Base-by-base conservation (phyloP, 1,140 invertebrate genomes). In the Cotesia vestalis region DNA sequence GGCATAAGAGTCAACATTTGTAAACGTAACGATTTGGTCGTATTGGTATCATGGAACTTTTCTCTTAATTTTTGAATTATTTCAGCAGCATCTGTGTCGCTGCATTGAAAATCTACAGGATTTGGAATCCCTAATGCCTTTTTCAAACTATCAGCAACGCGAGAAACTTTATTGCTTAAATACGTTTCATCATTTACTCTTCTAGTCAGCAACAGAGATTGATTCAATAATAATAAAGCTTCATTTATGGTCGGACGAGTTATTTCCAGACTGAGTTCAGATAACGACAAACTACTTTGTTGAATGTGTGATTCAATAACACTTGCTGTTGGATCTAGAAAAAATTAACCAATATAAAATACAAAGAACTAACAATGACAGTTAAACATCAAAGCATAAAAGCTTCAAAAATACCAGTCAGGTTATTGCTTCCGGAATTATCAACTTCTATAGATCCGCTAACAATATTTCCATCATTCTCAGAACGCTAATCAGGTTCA, bases 271-370 rank as follows among this genome's bases (percentile, higher is more conserved):
- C 69, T 75, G 20, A 75, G 12, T 46, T 68, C 35, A 5, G 66
- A 68, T 60, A 64, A 12, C 40, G 66, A 74, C 52, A 66, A 73
- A 74, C 68, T 70, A 70, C 67, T 74, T 69, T 70, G 67, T 11
- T 59, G 34, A 46, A 66, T 66, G 40, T 38, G 53, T 73, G 36
- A 73, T 63, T 73, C 72, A 64, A 55, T 2, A 34, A 2, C 4
- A 73, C 72, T 73, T 73, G 72, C 34, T 63, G 66, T 9, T 62
- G 72, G 71, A 12, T 66, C 72, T 73, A 51, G 53, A 73, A 69
- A 69, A 69, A 62, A 61, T 52, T 11, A 62, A 51, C 4, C 4
- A 36, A 61, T 73, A 53, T 0, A 38, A 27, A 73, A 55, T 69
- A 34, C 46, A 73, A 73, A 35, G 27, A 62, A 62, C 69, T 9